Evolutionary conservation across 2,888 invertebrate species (phyloP).

Genomic region (Idaea dimidiata): DNA sequence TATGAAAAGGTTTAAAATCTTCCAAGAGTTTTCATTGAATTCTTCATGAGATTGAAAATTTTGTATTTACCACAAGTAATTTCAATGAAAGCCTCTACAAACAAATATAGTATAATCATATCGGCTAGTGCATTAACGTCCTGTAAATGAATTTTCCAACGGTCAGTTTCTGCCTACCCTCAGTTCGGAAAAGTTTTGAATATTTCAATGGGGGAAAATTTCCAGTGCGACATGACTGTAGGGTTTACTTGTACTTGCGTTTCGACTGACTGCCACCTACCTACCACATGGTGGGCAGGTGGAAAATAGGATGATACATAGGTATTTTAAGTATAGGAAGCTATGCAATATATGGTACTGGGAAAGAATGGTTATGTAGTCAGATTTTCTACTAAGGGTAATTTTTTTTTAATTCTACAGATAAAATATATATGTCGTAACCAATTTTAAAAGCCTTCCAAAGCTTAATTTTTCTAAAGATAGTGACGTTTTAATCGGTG

Average conservation of each 20-base stretch:
- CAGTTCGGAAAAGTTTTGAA: constrained; percentile 52
- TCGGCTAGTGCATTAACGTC: constrained; percentile 22
- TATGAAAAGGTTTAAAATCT: too few species aligned
- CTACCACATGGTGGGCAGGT: constrained; percentile 3
- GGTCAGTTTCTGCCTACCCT: constrained; percentile 37
- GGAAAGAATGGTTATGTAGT: too few species aligned
- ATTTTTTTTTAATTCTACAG: too few species aligned
- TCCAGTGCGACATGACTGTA: constrained; percentile 39
- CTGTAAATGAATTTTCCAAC: constrained; percentile 25
- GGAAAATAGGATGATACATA: background rate
- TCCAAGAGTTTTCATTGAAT: too few species aligned
- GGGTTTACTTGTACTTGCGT: constrained; percentile 33
- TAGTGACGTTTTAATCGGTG: too few species aligned
- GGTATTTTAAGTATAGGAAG: background rate
- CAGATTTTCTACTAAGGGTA: too few species aligned
- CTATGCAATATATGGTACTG: background rate
- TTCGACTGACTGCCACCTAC: constrained; percentile 3
- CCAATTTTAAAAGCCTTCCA: too few species aligned
- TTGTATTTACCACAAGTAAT: constrained; percentile 16
- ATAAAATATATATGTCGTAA: too few species aligned
- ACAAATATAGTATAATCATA: constrained; percentile 19
- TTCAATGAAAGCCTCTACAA: constrained; percentile 23
- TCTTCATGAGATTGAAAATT: too few species aligned
- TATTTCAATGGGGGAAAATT: constrained; percentile 54
- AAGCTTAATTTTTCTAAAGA: too few species aligned